Base-by-base conservation (phyloP, 37 sponge, comb jelly and placozoan species). In the Diacarnus erythraeanus region DNA sequence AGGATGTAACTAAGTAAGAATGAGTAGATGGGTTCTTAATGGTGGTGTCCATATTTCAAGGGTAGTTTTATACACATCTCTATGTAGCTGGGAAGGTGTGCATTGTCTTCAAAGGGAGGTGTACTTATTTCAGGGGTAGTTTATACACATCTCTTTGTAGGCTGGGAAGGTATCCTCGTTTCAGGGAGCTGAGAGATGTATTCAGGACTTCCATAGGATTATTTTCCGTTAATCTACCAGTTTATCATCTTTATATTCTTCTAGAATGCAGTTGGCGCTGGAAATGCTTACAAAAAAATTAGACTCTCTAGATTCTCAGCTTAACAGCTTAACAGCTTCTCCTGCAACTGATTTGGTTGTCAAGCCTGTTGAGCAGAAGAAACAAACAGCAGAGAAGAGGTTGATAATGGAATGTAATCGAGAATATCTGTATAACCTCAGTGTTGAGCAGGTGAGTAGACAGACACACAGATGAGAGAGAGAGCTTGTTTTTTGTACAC, bases 231-330 rank as follows among this genome's bases (percentile, higher is more conserved):
- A n/a, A n/a, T n/a, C n/a, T n/a, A n/a, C n/a, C n/a, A n/a, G n/a
- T n/a, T n/a, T n/a, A n/a, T n/a, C n/a, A n/a, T n/a, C 51, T 12
- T 47, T 15, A 6, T 47, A 27, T 23, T 23, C 21, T n/a, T 20
- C 3, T 38, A 71, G 72, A 38, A 71, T 71, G 72, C 72, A 71
- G 23, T 5, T 6, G 25, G 40, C 40, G 41, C 42, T 71, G 38
- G 72, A 71, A 25, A 15, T 23, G 2, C 42, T 71, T 5, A 71
- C 72, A 2, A 35, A 38, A 2, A 71, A 71, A 43, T 25, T 71
- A 25, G 72, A 71, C 3, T 71, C 72, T 23, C 10, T 71, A 3
- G 72, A 71, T 38, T 2, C 43, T 10, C 72, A 71, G 40, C 72
- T 71, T 3, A 35, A 71, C 26, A 63, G 18, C 8, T 63, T 63